A percentile compares a stretch with the other conserved stretches of the same genome.
phyloP scores from a whole-genome alignment of 2,888 invertebrate genomes.

The Polydrusus pterygomalis region DNA sequence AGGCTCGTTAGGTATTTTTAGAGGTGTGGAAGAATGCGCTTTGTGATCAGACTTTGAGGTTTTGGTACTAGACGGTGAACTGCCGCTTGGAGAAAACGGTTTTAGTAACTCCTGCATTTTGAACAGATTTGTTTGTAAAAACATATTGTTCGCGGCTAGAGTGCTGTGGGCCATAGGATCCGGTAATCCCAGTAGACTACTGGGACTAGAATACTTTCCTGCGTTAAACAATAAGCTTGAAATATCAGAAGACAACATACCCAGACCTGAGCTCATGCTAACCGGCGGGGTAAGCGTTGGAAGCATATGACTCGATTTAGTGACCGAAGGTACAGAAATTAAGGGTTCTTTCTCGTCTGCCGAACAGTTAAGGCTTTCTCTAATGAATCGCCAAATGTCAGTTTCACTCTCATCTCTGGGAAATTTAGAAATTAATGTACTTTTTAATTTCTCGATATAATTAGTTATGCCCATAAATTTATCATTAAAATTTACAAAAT shows the following conservation, averaged over 20 bases:
- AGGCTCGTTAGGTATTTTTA: conserved; percentile 68
- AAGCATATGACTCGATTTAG: conserved; percentile 67
- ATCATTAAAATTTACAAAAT: conserved; percentile 80
- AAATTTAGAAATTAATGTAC: conserved; percentile 86
- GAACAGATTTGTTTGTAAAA: conserved; percentile 78
- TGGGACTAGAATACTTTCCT: conserved; percentile 79
- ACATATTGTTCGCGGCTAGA: conserved; percentile 86
- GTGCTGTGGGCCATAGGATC: conserved; percentile 87
- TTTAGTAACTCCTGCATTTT: conserved; percentile 82
- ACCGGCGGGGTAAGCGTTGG: conserved; percentile 65
- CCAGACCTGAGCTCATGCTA: conserved; percentile 76
- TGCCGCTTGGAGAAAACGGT: conserved; percentile 75
- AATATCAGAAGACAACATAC: conserved; percentile 78
- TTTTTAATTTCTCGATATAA: conserved; percentile 90
- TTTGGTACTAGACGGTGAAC: conserved; percentile 71
- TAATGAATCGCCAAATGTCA: conserved; percentile 85
- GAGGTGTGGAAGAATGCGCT: conserved; percentile 53
- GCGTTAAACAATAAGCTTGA: conserved; percentile 81
- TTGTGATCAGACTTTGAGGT: conserved; percentile 56
- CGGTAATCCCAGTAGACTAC: conserved; percentile 78
- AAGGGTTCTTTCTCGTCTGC: conserved; percentile 81
- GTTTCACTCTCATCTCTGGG: conserved; percentile 85
- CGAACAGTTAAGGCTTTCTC: conserved; percentile 84
- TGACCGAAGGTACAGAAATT: conserved; percentile 74
- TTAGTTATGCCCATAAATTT: conserved; percentile 79